Percentiles rank a stretch among this genome's conserved stretches.
Evolutionary conservation across 2,888 invertebrate genomes (phyloP).

Genomic region (Herminia tarsipennalis): DNA sequence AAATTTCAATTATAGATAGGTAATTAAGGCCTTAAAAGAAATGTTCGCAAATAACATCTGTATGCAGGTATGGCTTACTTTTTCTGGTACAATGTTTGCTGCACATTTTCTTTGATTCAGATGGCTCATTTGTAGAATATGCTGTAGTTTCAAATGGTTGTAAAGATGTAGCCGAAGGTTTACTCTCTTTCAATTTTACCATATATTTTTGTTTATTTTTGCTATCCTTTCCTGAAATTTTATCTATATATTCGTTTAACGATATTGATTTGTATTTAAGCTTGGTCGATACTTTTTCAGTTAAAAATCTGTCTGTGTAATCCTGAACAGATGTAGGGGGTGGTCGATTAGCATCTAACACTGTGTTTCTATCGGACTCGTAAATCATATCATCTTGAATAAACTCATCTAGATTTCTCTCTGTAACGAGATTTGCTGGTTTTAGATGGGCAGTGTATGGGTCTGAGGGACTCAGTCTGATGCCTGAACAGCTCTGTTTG

Average conservation of each 20-base stretch:
- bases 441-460: neutral
- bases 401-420: neutral
- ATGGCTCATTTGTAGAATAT: too few species aligned
- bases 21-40: too few species aligned
- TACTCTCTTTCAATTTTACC: too few species aligned
- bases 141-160: too few species aligned
- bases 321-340: constrained; percentile 5
- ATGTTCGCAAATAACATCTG: too few species aligned
- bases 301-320: neutral
- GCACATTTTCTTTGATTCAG: too few species aligned
- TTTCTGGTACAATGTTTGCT: too few species aligned
- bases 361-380: constrained; percentile 6
- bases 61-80: too few species aligned
- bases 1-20: too few species aligned
- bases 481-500: neutral
- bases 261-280: neutral
- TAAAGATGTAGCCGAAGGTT: too few species aligned
- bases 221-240: constrained; percentile 5
- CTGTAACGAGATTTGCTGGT: neutral
- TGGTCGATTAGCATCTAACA: constrained; percentile 4
- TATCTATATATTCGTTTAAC: constrained; percentile 8
- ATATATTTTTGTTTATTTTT: too few species aligned
- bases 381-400: neutral
- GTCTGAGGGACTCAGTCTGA: neutral
- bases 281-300: neutral